A percentile compares a stretch with the other conserved stretches of the same genome.
These are phyloP conservation scores for Tachypleus tridentatus DNA, from an alignment of 1,140 invertebrate species.

Conservation along the genomic window DNA sequence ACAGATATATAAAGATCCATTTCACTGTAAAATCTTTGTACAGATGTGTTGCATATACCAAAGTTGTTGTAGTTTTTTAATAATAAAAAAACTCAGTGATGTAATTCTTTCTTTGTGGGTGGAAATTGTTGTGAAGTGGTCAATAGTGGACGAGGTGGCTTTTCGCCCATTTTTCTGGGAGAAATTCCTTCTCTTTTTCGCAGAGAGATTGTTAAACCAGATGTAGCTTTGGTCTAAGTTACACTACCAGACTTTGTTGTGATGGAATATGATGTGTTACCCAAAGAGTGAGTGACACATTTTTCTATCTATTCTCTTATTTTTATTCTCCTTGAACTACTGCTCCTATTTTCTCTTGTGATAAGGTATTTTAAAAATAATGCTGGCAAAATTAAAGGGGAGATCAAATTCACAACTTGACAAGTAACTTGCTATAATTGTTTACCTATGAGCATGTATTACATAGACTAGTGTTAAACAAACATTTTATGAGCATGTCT, in stretches of 20 bases:
- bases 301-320: conserved; percentile 79
- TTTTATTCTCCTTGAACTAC: conserved; percentile 81
- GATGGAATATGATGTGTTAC: no score
- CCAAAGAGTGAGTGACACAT: conserved; percentile 50
- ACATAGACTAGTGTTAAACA: no score
- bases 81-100: conserved; percentile 36
- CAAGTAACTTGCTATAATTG: no score
- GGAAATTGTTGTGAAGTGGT: conserved; percentile 77
- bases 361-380: no score
- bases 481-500: no score
- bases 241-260: conserved; percentile 58
- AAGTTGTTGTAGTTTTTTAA: no score
- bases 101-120: conserved; percentile 80
- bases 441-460: no score
- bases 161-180: conserved; percentile 78
- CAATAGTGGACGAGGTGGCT: conserved; percentile 72
- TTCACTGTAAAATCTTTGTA: no score
- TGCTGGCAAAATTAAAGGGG: no score
- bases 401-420: no score
- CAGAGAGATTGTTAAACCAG: conserved; percentile 65
- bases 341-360: conserved; percentile 50
- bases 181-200: conserved; percentile 84
- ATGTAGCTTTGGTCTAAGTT: conserved; percentile 74
- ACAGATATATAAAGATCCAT: no score
- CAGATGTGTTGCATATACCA: no score